Evolutionary conservation across 2,888 invertebrate species (phyloP).

Genomic region (Syrphus vitripennis): DNA sequence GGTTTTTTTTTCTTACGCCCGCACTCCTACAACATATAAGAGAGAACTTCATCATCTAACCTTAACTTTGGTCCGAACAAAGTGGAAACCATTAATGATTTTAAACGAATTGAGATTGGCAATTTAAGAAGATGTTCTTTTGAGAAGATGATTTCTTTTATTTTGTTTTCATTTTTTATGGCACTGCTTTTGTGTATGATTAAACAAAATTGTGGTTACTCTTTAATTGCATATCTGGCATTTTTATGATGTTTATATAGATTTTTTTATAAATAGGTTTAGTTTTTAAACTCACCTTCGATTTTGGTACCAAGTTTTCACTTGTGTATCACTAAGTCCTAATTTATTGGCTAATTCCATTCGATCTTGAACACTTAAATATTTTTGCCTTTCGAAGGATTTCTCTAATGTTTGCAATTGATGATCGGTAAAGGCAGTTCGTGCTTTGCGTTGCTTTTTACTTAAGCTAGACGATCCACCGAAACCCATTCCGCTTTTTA

Average conservation of each 20-base stretch:
- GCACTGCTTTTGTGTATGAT: neutral
- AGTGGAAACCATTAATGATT: constrained; percentile 65
- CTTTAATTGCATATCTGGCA: constrained; percentile 33
- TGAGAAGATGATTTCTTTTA: neutral
- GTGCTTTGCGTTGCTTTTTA: constrained; percentile 97
- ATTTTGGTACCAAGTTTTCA: constrained; percentile 99
- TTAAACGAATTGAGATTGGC: constrained; percentile 65
- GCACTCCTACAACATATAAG: neutral
- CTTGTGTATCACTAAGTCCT: constrained; percentile 98
- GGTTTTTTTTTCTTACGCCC: neutral
- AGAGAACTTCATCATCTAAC: neutral
- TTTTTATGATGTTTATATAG: constrained; percentile 25
- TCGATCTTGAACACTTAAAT: constrained; percentile 97
- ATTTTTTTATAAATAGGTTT: neutral
- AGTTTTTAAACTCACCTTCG: constrained; percentile 87
- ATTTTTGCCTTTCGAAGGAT: constrained; percentile 98
- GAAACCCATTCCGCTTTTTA: constrained; percentile 80
- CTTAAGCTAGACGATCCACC: constrained; percentile 82
- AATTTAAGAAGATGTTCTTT: constrained; percentile 50
- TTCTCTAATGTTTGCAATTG: constrained; percentile 98
- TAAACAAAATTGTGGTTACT: constrained; percentile 25
- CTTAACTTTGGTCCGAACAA: constrained; percentile 26
- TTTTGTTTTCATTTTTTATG: neutral
- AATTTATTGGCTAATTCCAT: constrained; percentile 99
- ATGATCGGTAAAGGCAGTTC: constrained; percentile 99